Evolutionary conservation across 2,797 vertebrate genomes (phyloP).

Genomic region (Protonibea diacanthus): DNA sequence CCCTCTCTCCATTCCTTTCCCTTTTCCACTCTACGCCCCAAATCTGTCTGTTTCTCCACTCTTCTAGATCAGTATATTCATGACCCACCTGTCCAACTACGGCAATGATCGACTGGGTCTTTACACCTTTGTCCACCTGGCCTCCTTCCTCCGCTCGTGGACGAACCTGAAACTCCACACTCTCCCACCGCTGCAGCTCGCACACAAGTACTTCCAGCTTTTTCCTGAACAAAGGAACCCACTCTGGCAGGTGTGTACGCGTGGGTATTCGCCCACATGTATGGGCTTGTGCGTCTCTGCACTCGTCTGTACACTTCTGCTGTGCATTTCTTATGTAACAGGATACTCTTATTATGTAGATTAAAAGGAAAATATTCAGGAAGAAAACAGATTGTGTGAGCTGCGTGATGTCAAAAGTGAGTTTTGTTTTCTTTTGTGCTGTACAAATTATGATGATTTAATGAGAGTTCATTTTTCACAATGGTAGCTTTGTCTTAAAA

Average conservation of each 20-base stretch:
- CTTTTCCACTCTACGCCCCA: background rate
- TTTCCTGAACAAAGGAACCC: constrained; percentile 96
- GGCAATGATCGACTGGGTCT: constrained; percentile 97
- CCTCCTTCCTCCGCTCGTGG: constrained; percentile 92
- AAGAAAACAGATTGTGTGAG: background rate
- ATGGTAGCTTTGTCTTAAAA: constrained; percentile 2
- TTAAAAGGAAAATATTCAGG: background rate
- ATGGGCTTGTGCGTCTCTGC: constrained; percentile 20
- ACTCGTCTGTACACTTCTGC: background rate
- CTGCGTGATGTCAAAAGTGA: background rate
- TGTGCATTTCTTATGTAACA: constrained; percentile 13
- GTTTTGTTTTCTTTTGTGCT: background rate
- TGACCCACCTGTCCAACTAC: constrained; percentile 98
- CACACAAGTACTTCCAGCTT: constrained; percentile 95
- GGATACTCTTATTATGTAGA: constrained; percentile 16
- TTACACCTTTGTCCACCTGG: constrained; percentile 95
- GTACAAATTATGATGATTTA: background rate
- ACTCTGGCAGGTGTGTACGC: constrained; percentile 93
- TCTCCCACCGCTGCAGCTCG: constrained; percentile 91
- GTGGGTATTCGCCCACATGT: constrained; percentile 28
- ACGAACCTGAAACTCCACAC: constrained; percentile 94
- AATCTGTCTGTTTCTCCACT: constrained; percentile 17
- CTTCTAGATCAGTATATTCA: constrained; percentile 96
- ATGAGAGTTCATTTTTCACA: background rate
- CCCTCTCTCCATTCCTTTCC: constrained; percentile 2